Evolutionary conservation across 1,140 invertebrate species (phyloP).

Genomic region (Branchinecta lindahli): DNA sequence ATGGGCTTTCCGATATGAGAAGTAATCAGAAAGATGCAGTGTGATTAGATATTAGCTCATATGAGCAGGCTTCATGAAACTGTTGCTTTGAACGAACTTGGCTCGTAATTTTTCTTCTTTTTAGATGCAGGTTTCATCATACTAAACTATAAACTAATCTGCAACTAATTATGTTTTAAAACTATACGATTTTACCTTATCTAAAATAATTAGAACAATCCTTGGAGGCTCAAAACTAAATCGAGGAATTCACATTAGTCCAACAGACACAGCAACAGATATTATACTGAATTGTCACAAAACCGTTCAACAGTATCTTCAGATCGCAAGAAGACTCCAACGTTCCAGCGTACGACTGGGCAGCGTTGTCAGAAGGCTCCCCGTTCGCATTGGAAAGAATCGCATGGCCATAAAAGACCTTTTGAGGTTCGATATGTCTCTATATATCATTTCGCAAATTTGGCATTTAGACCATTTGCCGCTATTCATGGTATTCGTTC

Average conservation of each 20-base stretch:
- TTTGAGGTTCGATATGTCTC: constrained; percentile 8
- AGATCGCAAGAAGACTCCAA: constrained; percentile 1
- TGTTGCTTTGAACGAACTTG: too few relatives aligned
- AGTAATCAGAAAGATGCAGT: too few relatives aligned
- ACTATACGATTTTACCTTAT: too few relatives aligned
- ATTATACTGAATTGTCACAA: too few relatives aligned
- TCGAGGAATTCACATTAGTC: too few relatives aligned
- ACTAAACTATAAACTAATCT: too few relatives aligned
- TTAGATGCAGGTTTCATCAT: too few relatives aligned
- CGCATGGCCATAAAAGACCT: constrained; percentile 7
- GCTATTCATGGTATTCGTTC: constrained; percentile 5
- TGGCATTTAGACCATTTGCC: constrained; percentile 1
- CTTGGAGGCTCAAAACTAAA: too few relatives aligned
- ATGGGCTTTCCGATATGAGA: constrained; percentile 4
- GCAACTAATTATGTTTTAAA: too few relatives aligned
- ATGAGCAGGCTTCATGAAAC: not conserved
- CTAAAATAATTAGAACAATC: too few relatives aligned
- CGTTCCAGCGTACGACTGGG: constrained; percentile 3
- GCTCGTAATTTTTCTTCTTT: too few relatives aligned
- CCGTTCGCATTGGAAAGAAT: not conserved
- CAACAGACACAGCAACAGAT: too few relatives aligned
- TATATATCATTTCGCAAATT: constrained; percentile 6
- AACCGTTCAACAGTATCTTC: constrained; percentile 8
- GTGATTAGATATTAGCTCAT: not conserved
- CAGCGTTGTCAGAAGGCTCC: constrained; percentile 3